Evolutionary conservation across 1,140 invertebrate genomes (phyloP).

Genomic region (Zophobas atratus): DNA sequence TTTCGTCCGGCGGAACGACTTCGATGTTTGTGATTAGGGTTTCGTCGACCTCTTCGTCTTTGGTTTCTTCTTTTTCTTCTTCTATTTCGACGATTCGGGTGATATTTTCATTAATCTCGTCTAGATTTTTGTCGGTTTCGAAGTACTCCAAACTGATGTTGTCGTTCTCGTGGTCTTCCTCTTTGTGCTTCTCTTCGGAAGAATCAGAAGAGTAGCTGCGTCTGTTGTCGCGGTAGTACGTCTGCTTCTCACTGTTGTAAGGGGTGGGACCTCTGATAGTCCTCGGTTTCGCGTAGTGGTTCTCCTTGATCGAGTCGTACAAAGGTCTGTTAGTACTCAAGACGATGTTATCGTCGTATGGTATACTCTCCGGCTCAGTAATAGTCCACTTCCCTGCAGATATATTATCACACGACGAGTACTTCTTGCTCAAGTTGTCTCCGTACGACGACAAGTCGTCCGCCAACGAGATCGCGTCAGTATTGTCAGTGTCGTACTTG

Average conservation of each 20-base stretch:
- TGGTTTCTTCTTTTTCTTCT: constrained; percentile 13
- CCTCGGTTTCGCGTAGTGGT: constrained; percentile 56
- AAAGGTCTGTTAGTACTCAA: constrained; percentile 60
- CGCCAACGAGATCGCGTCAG: constrained; percentile 64
- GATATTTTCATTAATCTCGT: constrained; percentile 63
- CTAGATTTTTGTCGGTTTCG: constrained; percentile 63
- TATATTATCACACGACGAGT: constrained; percentile 55
- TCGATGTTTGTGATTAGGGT: constrained; percentile 58
- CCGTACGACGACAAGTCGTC: constrained; percentile 60
- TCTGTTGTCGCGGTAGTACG: constrained; percentile 52
- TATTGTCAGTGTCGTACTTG: constrained; percentile 69
- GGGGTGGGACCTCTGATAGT: constrained; percentile 64
- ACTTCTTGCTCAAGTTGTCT: constrained; percentile 46
- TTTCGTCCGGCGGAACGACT: constrained; percentile 47
- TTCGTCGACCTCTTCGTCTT: constrained; percentile 19
- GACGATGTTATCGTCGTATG: constrained; percentile 66
- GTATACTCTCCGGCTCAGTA: constrained; percentile 58
- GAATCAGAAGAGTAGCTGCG: constrained; percentile 47
- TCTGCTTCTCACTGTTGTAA: constrained; percentile 53
- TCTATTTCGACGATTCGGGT: constrained; percentile 47
- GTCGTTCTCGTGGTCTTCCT: constrained; percentile 32
- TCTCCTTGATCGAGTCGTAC: constrained; percentile 57
- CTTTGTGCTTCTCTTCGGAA: constrained; percentile 42
- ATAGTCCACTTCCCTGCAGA: constrained; percentile 48
- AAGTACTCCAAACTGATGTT: constrained; percentile 56